Conservation (phyloP, 1,140 invertebrate genomes). For the Caerostris darwini region DNA sequence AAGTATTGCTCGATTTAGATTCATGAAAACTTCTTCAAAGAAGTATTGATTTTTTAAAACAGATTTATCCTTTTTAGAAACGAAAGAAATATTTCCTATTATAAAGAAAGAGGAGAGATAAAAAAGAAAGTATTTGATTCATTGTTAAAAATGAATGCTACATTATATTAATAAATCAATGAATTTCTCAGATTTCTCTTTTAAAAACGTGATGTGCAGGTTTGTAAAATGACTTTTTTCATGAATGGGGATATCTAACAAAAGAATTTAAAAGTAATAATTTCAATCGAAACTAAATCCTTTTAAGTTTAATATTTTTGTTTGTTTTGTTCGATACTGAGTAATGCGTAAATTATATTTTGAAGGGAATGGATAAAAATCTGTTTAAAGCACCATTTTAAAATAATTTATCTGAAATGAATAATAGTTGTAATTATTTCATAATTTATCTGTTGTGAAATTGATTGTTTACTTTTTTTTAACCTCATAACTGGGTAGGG, state of each 20-base stretch:
- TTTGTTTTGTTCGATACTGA: background rate
- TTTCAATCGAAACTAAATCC: background rate
- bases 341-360: too few species aligned
- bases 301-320: background rate
- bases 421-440: too few species aligned
- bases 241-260: background rate
- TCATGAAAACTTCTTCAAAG: background rate
- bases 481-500: background rate
- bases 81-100: background rate
- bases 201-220: too few species aligned
- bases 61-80: background rate
- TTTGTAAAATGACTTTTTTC: too few species aligned
- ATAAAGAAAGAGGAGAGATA: background rate
- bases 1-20: background rate
- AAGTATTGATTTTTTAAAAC: background rate
- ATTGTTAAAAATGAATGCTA: background rate
- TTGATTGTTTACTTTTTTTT: too few species aligned
- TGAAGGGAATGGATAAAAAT: too few species aligned
- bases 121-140: background rate
- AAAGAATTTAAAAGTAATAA: background rate
- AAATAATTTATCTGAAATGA: too few species aligned
- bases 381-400: too few species aligned
- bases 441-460: too few species aligned
- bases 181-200: background rate
- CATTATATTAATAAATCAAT: background rate